Base-by-base conservation (phyloP, 2,797 vertebrate species). In the Falco cherrug region DNA sequence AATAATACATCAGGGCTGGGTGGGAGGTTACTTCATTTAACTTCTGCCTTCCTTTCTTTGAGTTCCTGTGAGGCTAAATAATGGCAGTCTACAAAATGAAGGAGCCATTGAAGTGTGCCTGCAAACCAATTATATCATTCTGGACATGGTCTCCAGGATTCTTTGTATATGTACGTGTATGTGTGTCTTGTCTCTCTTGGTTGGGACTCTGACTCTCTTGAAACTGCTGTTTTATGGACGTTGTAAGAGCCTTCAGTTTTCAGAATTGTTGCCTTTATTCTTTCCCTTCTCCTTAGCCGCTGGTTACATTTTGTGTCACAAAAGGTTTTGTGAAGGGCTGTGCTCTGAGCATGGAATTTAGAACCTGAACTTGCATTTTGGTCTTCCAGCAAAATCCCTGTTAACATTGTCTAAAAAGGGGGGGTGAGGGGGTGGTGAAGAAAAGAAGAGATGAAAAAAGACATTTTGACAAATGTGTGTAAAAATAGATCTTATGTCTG, bases 11-110 rank as follows among this genome's bases (percentile, higher is more conserved):
- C 73, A 70, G 92, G 76, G 39, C 79, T 92, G 90, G 90, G 76
- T 95, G 89, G 95, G 84, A 96, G 95, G 93, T 97, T 96, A 73
- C 94, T 93, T 97, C 95, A 93, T 96, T 95, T 96, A 97, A 96
- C 97, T 97, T 96, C 90, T 13, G 18, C 59, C 82, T 92, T 64
- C 87, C 73, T 97, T 96, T 96, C 95, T 96, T 96, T 95, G 87
- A 95, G 89, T 84, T 92, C 67, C 70, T 92, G 92, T 96, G 95
- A 96, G 95, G 79, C 87, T 88, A 82, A 96, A 97, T 92, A 97
- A 96, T 91, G 69, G 73, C n/a, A 79, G 79, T 11, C 82, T 78
- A 39, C 92, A 71, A 91, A 95, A 84, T 54, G 93, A 85, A 94
- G 95, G 78, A 79, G 64, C 1, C 16, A 91, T 93, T 97, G 95